These are phyloP conservation scores for Macrophya alboannulata DNA, from an alignment of 2,888 invertebrate species.

Conservation along the genomic window DNA sequence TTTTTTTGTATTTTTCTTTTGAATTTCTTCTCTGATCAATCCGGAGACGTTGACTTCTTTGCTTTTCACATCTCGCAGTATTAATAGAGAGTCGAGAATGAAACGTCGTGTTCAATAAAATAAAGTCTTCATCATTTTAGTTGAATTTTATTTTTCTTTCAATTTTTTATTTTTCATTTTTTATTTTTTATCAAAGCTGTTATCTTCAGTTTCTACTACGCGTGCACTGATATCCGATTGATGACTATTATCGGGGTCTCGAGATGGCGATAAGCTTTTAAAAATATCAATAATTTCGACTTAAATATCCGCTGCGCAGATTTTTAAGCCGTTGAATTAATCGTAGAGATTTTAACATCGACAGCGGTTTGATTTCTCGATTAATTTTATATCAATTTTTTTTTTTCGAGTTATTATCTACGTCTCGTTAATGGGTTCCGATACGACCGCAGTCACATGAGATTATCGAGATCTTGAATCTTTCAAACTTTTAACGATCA, in stretches of 20 bases:
- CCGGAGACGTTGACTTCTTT: background rate
- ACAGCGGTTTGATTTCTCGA: background rate
- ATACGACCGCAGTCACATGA: no score
- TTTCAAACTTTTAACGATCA: background rate
- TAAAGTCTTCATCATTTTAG: background rate
- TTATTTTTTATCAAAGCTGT: background rate
- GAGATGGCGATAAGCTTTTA: background rate
- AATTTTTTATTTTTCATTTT: background rate
- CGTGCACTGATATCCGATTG: background rate
- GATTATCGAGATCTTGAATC: background rate
- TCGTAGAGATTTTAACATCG: background rate
- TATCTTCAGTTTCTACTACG: background rate
- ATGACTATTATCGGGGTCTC: background rate
- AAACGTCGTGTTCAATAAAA: background rate
- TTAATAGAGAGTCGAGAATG: background rate
- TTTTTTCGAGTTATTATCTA: background rate
- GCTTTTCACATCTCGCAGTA: background rate
- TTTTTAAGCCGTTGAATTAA: background rate
- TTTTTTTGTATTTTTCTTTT: background rate
- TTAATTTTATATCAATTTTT: background rate
- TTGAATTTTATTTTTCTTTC: no score
- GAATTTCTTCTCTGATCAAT: background rate
- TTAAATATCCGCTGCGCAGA: background rate
- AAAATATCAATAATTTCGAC: background rate
- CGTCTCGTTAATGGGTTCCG: background rate